Evolutionary conservation across 2,113 vertebrate genomes (phyloP).

Genomic region (Dolichotis patagonum): DNA sequence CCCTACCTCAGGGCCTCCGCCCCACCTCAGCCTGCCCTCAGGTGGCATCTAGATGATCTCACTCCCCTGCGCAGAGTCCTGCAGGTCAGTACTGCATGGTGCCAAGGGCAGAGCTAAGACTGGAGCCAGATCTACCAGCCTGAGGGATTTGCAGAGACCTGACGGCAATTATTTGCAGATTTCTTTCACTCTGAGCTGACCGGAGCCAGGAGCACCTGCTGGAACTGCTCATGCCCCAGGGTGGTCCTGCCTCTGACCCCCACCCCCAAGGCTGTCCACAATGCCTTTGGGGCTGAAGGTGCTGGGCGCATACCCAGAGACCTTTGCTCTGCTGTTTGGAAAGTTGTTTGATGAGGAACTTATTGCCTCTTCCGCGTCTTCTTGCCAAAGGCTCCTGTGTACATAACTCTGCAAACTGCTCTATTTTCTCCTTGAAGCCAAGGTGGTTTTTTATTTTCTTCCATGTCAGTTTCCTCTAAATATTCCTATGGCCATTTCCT

Average conservation of each 20-base stretch:
- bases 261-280: no score
- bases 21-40: no score
- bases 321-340: conserved; percentile 27
- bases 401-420: not conserved
- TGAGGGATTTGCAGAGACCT: not conserved
- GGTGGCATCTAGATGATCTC: rapidly evolving
- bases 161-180: rapidly evolving
- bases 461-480: not conserved
- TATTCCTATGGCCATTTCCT: not conserved
- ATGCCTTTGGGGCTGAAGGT: rapidly evolving
- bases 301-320: not conserved
- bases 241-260: not conserved
- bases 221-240: rapidly evolving
- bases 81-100: not conserved
- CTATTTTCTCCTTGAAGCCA: not conserved
- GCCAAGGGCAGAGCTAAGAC: not conserved
- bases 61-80: not conserved
- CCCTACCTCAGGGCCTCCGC: no score
- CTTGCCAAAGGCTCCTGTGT: not conserved
- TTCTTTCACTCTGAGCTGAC: not conserved
- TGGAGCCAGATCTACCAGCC: not conserved
- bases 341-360: conserved; percentile 20
- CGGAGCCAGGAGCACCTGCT: not conserved
- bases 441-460: not conserved
- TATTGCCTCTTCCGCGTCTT: not conserved